Conservation (phyloP, 1,140 invertebrate species). For the Euwallacea similis region DNA sequence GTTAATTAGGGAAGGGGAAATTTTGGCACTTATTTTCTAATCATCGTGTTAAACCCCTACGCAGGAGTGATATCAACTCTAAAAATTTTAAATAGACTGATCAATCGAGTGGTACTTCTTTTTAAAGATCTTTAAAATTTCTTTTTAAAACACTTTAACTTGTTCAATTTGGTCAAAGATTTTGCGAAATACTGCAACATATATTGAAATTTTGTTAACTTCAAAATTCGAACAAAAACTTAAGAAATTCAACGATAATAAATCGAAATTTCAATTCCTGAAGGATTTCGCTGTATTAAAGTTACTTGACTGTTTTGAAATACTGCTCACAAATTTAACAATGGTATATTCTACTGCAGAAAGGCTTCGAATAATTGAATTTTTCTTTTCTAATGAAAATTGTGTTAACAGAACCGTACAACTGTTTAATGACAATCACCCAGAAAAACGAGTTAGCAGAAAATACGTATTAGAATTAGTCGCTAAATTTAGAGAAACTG, state of each 20-base stretch:
- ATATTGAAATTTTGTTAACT: background rate
- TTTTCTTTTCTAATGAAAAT: background rate
- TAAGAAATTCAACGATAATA: background rate
- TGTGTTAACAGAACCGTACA: background rate
- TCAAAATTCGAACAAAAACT: background rate
- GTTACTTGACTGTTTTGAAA: background rate
- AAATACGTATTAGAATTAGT: background rate
- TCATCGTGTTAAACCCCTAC: background rate
- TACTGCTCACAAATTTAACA: background rate
- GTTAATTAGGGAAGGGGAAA: background rate
- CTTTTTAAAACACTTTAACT: background rate
- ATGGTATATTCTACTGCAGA: background rate
- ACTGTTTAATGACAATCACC: background rate
- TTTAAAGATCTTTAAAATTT: background rate
- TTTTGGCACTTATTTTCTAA: background rate
- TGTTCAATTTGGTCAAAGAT: background rate
- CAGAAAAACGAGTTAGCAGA: background rate
- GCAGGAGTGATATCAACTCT: background rate
- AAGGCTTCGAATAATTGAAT: background rate
- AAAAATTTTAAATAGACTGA: background rate
- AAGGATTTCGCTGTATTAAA: background rate
- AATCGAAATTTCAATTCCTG: background rate
- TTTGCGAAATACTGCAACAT: background rate
- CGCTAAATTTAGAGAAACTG: background rate
- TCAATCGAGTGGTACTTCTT: background rate